Base-by-base conservation (phyloP, 2,113 vertebrate genomes). In the Lutjanus erythropterus region DNA sequence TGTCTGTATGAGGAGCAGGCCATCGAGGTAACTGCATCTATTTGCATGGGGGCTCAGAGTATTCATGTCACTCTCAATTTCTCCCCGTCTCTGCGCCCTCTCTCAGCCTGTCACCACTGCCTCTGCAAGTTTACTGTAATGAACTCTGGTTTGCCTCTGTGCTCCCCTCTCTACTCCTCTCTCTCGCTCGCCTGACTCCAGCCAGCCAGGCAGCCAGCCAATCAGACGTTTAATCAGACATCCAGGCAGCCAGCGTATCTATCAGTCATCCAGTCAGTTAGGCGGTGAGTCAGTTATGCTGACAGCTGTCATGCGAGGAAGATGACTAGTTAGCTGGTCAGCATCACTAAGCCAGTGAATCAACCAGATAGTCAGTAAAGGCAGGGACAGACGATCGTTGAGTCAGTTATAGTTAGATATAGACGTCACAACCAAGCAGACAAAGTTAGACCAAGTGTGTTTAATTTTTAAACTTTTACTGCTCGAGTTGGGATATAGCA, bases 81-180 rank as follows among this genome's bases (percentile, higher is more conserved):
- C 86, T 85, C 78, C 83, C 71, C 19, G 18, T 75, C 75, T 81
- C 74, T 81, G 65, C 74, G 31, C 80, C 72, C 84, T 83, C 88
- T 82, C 89, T 83, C 80, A 68, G 74, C 83, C 90, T 89, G 86
- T 93, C 92, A 91, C 86, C 53, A 18, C 79, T 84, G 80, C 84
- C 86, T 81, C 81, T 75, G 66, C 84, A 83, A 60, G 81, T 90
- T 88, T 80, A 80, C 88, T 84, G 83, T 91, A 91, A 92, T 92
- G 82, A 94, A 90, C 89, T 86, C 78, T 84, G 79, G 70, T 88
- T 88, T 50, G 80, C 83, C 73, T 89, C 86, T 64, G 52, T 60
- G 65, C 67, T 39, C 75, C 52, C 21, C 52, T 58, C 60, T 64
- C 49, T 41, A 58, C 71, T 44, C 31, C 27, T 25, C 60, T 68